phyloP scores from a whole-genome alignment of 1,140 invertebrate species.

The Amyelois transitella region DNA sequence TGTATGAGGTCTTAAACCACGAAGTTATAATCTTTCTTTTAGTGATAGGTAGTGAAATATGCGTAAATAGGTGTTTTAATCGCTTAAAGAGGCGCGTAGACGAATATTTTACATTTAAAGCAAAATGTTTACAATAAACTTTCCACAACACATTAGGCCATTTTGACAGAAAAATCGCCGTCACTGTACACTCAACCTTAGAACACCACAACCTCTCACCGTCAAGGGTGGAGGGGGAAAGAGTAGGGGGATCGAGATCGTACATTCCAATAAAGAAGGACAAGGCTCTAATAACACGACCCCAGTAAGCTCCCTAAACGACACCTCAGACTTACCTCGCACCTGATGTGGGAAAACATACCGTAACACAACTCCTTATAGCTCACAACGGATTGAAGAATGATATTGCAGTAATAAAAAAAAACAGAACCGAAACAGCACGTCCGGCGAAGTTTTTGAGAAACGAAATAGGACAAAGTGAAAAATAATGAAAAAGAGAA shows the following conservation, averaged over 20 bases:
- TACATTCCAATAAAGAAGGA: slow-evolving; percentile 51
- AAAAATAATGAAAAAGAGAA: not conserved
- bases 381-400: slow-evolving; percentile 6
- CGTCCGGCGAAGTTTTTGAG: slow-evolving; percentile 42
- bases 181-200: not conserved
- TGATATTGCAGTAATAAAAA: slow-evolving; percentile 30
- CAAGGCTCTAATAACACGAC: slow-evolving; percentile 46
- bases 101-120: too few species aligned
- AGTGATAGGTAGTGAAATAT: too few species aligned
- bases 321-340: slow-evolving; percentile 32
- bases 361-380: slow-evolving; percentile 12
- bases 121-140: not conserved
- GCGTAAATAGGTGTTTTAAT: too few species aligned
- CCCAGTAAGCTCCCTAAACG: slow-evolving; percentile 42
- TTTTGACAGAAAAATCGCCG: not conserved
- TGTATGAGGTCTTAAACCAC: too few species aligned
- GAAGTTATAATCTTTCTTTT: too few species aligned
- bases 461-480: slow-evolving; percentile 18
- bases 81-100: too few species aligned
- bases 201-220: slow-evolving; percentile 12
- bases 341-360: slow-evolving; percentile 7
- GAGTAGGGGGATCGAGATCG: slow-evolving; percentile 16
- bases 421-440: slow-evolving; percentile 36
- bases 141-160: not conserved
- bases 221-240: not conserved